phyloP scores from a whole-genome alignment of 1,140 invertebrate species.

The Cepaea nemoralis region DNA sequence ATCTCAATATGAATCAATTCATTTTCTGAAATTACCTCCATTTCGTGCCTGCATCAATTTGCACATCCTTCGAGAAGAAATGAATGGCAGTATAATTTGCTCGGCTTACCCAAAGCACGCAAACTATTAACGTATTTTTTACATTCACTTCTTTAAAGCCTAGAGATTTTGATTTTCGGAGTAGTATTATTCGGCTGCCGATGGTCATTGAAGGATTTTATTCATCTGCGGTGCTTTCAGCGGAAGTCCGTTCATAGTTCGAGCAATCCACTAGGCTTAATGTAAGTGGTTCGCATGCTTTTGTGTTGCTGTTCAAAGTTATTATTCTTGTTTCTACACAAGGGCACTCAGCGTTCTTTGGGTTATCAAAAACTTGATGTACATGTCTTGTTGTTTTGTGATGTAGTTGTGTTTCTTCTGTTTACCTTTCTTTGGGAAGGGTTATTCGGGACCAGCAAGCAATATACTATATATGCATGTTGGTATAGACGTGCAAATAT shows the following conservation, averaged over 20 bases:
- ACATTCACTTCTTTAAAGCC: not conserved
- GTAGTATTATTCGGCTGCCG: too few relatives aligned
- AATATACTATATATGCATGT: too few relatives aligned
- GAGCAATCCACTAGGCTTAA: not conserved
- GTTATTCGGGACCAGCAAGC: too few relatives aligned
- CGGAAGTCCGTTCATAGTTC: not conserved
- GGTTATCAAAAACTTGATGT: too few relatives aligned
- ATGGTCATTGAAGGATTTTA: not conserved
- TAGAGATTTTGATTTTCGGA: not conserved
- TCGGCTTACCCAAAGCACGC: not conserved
- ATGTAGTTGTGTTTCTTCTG: too few relatives aligned
- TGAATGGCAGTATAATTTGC: constrained; percentile 10
- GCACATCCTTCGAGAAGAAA: not conserved
- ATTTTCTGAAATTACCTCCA: not conserved
- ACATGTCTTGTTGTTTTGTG: too few relatives aligned
- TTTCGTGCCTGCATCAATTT: not conserved
- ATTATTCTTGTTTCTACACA: too few relatives aligned
- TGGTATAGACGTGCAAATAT: too few relatives aligned
- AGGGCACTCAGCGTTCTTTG: too few relatives aligned
- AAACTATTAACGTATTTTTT: not conserved
- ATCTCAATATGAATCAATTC: not conserved
- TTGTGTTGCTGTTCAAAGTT: too few relatives aligned
- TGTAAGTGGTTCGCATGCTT: not conserved
- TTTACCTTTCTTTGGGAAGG: too few relatives aligned
- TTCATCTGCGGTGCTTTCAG: not conserved